These are phyloP conservation scores for Lytechinus variegatus DNA, from an alignment of 35 echinoderm and acorn worm genomes.

Conservation along the genomic window DNA sequence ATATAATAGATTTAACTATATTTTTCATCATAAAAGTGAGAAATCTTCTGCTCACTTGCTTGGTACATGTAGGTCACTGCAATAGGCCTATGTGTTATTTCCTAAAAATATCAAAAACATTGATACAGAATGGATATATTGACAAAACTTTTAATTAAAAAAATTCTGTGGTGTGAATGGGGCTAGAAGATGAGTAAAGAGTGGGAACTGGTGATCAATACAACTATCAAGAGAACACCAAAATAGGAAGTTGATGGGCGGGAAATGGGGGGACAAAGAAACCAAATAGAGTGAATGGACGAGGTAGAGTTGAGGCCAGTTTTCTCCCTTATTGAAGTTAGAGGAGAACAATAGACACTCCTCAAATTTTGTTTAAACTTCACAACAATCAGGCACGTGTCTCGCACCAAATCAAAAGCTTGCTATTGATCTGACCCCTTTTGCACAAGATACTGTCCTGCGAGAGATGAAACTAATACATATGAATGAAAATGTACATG, in stretches of 20 bases:
- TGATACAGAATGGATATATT: too few species aligned
- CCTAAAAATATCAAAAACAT: too few species aligned
- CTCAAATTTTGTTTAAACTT: neutral
- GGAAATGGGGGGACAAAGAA: constrained; percentile 30
- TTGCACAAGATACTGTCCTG: neutral
- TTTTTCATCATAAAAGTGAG: too few species aligned
- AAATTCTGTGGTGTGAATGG: too few species aligned
- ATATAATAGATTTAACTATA: too few species aligned
- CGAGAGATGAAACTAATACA: too few species aligned
- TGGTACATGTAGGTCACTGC: too few species aligned
- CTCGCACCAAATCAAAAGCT: neutral
- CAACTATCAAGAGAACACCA: neutral
- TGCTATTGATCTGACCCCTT: constrained; percentile 6
- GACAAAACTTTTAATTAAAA: too few species aligned
- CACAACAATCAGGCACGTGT: constrained; percentile 33
- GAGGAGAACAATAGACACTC: neutral
- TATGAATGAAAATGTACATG: too few species aligned
- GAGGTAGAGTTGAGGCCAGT: neutral
- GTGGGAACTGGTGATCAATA: neutral
- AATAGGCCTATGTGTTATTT: too few species aligned
- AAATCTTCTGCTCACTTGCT: too few species aligned
- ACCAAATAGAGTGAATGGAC: neutral
- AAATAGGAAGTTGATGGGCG: neutral
- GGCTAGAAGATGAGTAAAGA: neutral
- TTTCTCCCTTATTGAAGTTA: neutral